Conservation (phyloP, 1,140 invertebrate genomes). For the Diorhabda elongata region DNA sequence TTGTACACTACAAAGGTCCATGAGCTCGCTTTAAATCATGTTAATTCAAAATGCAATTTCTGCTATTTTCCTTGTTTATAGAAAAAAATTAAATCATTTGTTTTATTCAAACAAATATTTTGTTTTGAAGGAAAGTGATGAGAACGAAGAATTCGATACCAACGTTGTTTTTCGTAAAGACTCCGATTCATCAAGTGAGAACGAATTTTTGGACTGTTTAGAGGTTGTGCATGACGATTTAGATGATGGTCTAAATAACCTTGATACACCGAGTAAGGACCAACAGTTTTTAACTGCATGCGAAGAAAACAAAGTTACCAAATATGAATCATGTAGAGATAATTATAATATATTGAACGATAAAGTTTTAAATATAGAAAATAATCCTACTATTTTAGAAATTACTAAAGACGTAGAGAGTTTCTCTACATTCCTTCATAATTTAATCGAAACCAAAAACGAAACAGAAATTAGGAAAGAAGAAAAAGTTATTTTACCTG, state of each 20-base stretch:
- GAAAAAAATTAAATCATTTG: too few relatives aligned
- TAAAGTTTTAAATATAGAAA: background rate
- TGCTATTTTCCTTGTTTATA: too few relatives aligned
- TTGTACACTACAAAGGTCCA: too few relatives aligned
- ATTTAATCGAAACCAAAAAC: conserved; percentile 12
- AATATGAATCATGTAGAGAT: too few relatives aligned
- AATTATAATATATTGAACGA: background rate
- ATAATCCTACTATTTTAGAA: conserved; percentile 1
- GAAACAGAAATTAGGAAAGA: background rate
- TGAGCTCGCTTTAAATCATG: too few relatives aligned
- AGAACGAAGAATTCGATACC: conserved; percentile 38
- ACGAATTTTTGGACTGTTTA: conserved; percentile 40
- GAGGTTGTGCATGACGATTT: conserved; percentile 29
- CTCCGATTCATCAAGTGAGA: conserved; percentile 40
- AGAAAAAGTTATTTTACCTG: background rate
- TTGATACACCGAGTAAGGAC: conserved; percentile 20
- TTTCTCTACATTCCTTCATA: conserved; percentile 12
- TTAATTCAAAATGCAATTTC: too few relatives aligned
- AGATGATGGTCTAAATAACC: conserved; percentile 22
- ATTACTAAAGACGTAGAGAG: conserved; percentile 10
- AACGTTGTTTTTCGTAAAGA: conserved; percentile 37
- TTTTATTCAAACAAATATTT: background rate
- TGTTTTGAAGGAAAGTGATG: conserved; percentile 36
- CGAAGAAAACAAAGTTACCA: conserved; percentile 1
- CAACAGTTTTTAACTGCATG: conserved; percentile 28